A percentile compares a stretch with the other conserved stretches of the same genome.
Evolutionary conservation across 2,113 vertebrate species (phyloP).

Genomic region (Anolis sagrei): DNA sequence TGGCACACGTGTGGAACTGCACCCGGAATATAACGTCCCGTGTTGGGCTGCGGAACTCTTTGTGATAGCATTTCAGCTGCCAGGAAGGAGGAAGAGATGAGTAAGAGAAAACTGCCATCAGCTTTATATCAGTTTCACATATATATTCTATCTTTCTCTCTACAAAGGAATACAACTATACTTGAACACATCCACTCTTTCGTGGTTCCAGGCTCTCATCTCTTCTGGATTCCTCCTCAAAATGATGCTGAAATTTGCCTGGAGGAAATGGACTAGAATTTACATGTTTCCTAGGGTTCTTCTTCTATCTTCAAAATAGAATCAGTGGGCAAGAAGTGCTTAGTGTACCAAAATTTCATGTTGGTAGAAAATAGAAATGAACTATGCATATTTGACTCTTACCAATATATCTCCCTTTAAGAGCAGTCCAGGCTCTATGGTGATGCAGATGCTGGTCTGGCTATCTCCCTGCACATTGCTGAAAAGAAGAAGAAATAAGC

Average conservation of each 20-base stretch:
- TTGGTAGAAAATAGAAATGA: neutral
- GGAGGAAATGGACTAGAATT: neutral
- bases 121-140: neutral
- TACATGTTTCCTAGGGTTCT: neutral
- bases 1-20: constrained; percentile 97
- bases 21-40: constrained; percentile 95
- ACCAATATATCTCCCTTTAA: constrained; percentile 98
- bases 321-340: rapidly evolving
- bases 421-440: constrained; percentile 95
- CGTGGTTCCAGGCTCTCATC: neutral
- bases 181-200: neutral
- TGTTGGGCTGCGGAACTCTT: constrained; percentile 89
- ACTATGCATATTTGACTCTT: constrained; percentile 62
- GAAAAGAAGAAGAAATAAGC: rapidly evolving
- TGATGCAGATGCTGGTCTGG: constrained; percentile 98
- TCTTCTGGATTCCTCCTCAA: neutral
- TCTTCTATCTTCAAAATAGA: neutral
- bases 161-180: neutral
- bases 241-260: neutral
- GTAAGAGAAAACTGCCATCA: rapidly evolving
- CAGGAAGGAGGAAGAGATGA: neutral
- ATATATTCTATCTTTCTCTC: neutral
- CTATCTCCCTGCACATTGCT: constrained; percentile 97
- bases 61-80: constrained; percentile 98
- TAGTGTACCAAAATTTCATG: too few species aligned